These are phyloP conservation scores for Pseudomugil tenellus DNA, from an alignment of 2,797 vertebrate genomes.

Conservation along the genomic window DNA sequence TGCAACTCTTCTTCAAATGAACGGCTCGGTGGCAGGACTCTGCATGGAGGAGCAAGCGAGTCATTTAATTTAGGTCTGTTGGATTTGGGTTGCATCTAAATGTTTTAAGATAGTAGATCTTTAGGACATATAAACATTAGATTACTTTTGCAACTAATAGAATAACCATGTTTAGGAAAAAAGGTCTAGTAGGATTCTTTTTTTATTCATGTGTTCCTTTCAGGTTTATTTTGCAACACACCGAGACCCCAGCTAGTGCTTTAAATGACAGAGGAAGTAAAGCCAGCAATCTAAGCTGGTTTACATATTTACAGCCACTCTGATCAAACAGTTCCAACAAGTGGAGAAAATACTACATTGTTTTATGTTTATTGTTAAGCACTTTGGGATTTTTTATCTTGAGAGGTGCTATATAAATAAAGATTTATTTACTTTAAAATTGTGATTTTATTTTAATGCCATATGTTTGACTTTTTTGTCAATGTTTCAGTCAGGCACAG, in stretches of 20 bases:
- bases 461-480: neutral
- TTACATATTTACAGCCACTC: neutral
- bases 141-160: neutral
- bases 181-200: no score
- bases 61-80: no score
- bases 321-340: neutral
- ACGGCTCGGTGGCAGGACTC: no score
- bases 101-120: no score
- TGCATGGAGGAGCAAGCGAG: no score
- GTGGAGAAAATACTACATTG: neutral
- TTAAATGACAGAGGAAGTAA: neutral
- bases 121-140: no score
- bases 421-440: no score
- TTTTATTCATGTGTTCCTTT: neutral
- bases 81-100: no score
- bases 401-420: no score
- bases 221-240: neutral
- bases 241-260: neutral
- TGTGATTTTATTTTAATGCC: neutral
- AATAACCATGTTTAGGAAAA: neutral
- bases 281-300: neutral
- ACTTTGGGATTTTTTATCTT: no score
- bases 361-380: no score
- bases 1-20: no score
- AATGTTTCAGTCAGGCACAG: neutral